Evolutionary conservation across 2,888 invertebrate genomes (phyloP).

Genomic region (Miltochrista miniata): DNA sequence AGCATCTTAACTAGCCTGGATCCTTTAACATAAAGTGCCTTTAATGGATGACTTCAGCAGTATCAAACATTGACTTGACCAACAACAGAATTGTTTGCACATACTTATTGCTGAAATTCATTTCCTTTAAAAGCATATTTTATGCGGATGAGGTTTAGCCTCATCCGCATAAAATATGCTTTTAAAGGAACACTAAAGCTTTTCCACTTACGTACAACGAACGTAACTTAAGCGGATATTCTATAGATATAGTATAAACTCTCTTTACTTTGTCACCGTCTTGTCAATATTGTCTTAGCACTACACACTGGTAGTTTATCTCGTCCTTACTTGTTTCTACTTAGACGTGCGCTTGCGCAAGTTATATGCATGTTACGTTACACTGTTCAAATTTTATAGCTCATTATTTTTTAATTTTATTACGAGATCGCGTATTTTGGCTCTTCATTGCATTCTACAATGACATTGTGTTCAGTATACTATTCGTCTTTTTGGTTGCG

Average conservation of each 20-base stretch:
- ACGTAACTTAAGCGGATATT: not conserved
- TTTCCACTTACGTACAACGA: not conserved
- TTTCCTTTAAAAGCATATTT: too few species aligned
- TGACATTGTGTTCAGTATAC: too few species aligned
- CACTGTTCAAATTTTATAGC: constrained; percentile 2
- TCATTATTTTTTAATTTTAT: constrained; percentile 13
- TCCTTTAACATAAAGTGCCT: too few species aligned
- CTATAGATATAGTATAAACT: constrained; percentile 1
- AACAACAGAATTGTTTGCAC: too few species aligned
- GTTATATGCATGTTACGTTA: constrained; percentile 2
- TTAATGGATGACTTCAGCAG: too few species aligned
- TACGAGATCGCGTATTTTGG: not conserved
- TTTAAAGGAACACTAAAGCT: not conserved
- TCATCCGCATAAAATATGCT: too few species aligned
- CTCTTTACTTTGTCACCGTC: constrained; percentile 9
- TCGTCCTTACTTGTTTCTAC: constrained; percentile 32
- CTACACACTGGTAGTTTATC: constrained; percentile 28
- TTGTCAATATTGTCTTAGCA: constrained; percentile 38
- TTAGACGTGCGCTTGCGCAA: not conserved
- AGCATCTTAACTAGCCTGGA: too few species aligned
- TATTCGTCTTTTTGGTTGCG: too few species aligned
- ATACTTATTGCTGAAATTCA: too few species aligned
- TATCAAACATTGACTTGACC: too few species aligned
- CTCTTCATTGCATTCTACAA: too few species aligned
- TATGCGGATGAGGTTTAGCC: too few species aligned